Conservation (phyloP, 1,140 invertebrate species). For the Drosophila setifemur region DNA sequence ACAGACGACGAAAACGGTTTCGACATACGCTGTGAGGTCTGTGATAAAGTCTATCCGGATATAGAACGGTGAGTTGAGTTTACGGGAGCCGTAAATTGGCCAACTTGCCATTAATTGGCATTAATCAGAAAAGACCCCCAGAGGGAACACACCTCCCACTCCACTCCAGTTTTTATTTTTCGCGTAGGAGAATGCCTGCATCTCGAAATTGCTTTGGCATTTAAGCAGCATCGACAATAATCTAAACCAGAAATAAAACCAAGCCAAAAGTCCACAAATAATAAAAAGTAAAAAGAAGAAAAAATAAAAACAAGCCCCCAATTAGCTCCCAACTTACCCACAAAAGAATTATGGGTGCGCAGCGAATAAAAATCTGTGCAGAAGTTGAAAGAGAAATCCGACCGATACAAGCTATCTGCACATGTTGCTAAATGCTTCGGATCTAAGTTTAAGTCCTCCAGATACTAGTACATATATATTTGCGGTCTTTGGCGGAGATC, state of each 20-base stretch:
- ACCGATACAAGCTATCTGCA: slow-evolving; percentile 52
- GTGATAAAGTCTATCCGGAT: slow-evolving; percentile 88
- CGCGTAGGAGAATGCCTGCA: slow-evolving; percentile 50
- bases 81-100: too few species aligned
- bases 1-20: slow-evolving; percentile 85
- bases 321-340: slow-evolving; percentile 79
- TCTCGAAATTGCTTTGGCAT: slow-evolving; percentile 71
- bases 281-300: slow-evolving; percentile 10
- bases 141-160: neutral
- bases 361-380: slow-evolving; percentile 6
- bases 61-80: slow-evolving; percentile 87
- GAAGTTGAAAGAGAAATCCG: slow-evolving; percentile 25
- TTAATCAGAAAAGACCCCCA: slow-evolving; percentile 13
- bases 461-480: neutral
- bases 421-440: slow-evolving; percentile 58
- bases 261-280: too few species aligned
- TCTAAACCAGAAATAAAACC: slow-evolving; percentile 66
- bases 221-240: slow-evolving; percentile 52
- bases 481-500: slow-evolving; percentile 45
- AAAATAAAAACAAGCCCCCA: slow-evolving; percentile 57
- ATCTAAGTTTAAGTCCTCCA: neutral
- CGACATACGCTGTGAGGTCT: slow-evolving; percentile 87
- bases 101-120: neutral
- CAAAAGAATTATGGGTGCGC: slow-evolving; percentile 74
- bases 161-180: neutral